Conservation (phyloP, 2,888 invertebrate genomes). For the Xestia sexstrigata region DNA sequence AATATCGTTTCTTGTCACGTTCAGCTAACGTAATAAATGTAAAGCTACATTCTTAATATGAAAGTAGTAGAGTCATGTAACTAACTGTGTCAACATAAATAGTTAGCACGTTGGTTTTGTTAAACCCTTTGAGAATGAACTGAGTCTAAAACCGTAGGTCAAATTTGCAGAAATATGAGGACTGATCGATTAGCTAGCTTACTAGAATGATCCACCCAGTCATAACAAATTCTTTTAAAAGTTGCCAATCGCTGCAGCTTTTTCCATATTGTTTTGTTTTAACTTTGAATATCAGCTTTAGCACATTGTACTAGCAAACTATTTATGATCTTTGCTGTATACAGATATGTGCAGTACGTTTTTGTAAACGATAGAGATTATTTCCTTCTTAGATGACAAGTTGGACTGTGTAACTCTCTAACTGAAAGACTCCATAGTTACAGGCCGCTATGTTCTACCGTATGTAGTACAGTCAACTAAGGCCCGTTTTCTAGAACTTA, state of each 20-base stretch:
- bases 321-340: too few species aligned
- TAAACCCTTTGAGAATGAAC: neutral
- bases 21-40: slow-evolving; percentile 41
- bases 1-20: slow-evolving; percentile 50
- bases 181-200: neutral
- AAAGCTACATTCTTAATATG: slow-evolving; percentile 18
- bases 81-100: slow-evolving; percentile 17
- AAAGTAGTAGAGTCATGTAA: slow-evolving; percentile 15
- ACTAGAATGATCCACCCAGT: neutral
- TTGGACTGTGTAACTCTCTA: too few species aligned
- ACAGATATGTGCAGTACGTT: too few species aligned
- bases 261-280: too few species aligned
- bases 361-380: too few species aligned
- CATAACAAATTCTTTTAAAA: too few species aligned
- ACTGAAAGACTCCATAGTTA: too few species aligned
- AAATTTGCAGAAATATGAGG: neutral
- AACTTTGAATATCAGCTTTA: too few species aligned
- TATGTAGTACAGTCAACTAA: neutral
- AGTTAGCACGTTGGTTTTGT: slow-evolving; percentile 9
- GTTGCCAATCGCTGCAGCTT: too few species aligned
- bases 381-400: too few species aligned
- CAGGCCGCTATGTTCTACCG: neutral
- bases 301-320: too few species aligned
- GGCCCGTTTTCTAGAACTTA: too few species aligned
- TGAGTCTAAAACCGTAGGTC: neutral